Conservation (phyloP, 2,888 invertebrate genomes). For the Coenonympha arcania region DNA sequence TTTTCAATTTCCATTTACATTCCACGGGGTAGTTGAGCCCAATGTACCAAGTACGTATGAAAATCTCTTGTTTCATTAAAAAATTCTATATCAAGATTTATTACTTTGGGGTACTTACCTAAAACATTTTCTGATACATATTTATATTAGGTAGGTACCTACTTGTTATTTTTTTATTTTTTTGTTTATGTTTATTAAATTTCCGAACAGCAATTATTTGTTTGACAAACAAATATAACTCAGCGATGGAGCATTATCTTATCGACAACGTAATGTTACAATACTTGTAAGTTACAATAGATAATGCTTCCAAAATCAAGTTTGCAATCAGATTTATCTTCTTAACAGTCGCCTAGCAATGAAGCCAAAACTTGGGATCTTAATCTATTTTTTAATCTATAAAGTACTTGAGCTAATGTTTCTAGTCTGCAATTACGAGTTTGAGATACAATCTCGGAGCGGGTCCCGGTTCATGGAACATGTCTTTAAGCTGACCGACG, state of each 20-base stretch:
- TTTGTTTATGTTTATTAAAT: no score
- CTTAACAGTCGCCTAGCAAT: neutral
- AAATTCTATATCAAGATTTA: constrained; percentile 27
- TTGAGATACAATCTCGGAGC: constrained; percentile 54
- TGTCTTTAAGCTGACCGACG: constrained; percentile 67
- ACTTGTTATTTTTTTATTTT: no score
- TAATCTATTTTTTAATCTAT: constrained; percentile 27
- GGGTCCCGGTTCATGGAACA: constrained; percentile 60
- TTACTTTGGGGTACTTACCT: constrained; percentile 16
- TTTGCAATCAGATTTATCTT: neutral
- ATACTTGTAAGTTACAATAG: no score
- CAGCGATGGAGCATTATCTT: no score
- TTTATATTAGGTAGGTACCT: no score
- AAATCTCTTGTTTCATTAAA: constrained; percentile 30
- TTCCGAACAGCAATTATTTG: no score
- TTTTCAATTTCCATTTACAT: constrained; percentile 74
- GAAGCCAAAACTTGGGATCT: neutral
- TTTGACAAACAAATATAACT: no score
- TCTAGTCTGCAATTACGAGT: constrained; percentile 63
- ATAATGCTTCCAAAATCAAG: neutral
- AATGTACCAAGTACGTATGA: constrained; percentile 32
- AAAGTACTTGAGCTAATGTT: constrained; percentile 44
- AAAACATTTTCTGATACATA: constrained; percentile 5
- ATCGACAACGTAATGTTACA: no score
- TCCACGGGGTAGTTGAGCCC: constrained; percentile 52